Evolutionary conservation across 2,797 vertebrate genomes (phyloP), one percentile per base, ranked within the genome.

Genomic region (Halcyon badia): DNA sequence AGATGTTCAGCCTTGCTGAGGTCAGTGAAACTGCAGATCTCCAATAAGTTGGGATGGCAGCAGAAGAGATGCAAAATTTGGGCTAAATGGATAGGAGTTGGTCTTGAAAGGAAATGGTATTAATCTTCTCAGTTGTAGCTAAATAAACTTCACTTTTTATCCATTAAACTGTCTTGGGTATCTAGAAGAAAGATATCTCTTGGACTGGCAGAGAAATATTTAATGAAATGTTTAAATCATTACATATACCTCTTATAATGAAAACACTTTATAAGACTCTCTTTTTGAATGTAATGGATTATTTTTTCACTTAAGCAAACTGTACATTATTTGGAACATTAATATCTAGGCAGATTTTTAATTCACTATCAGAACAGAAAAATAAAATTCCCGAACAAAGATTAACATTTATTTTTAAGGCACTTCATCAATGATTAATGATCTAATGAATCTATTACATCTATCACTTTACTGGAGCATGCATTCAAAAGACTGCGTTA

Each of bases 221-320:
- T 72, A 83, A 72, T 83, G 82, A 73, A 73, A 88, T 70, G 49
- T 65, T 83, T 76, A 64, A 86, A 83, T 58, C 33, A 71, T 75
- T 56, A 37, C 44, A 11, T 83, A 35, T n/a, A 13, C 22, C n/a
- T 71, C 57, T 91, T 48, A n/a, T 17, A 85, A 83, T 60, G 54
- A 83, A 86, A 92, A 82, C 41, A 76, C 79, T 92, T 92, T 68
- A 85, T 90, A 39, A 90, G 68, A 73, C 49, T 91, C 72, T 80
- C 88, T 76, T 79, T 92, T 46, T 85, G 20, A 88, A 86, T 66
- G 42, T 65, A 80, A 72, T 77, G 39, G 51, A 56, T 97, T 96
- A 46, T 97, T 97, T 96, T 94, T 94, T 93, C 94, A 87, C 65
- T 95, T 95, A 94, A 95, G 89, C 83, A 97, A 97, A 96, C 77